phyloP scores from a whole-genome alignment of 2,888 invertebrate species.

The Diarsia brunnea region DNA sequence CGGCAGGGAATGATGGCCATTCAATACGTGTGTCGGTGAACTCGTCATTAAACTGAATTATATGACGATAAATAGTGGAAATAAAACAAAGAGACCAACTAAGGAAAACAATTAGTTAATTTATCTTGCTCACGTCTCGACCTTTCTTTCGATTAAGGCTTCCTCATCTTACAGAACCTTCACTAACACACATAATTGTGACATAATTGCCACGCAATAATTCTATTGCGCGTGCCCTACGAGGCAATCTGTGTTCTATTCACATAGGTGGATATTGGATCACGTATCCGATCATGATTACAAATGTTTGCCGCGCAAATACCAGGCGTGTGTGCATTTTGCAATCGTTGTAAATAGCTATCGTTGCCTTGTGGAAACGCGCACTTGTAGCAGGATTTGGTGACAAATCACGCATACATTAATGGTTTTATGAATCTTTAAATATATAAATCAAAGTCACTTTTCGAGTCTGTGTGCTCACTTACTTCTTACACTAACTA shows the following conservation, averaged over 20 bases:
- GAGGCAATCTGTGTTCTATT: conserved; percentile 43
- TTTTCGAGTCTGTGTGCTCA: neutral
- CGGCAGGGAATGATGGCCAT: conserved; percentile 60
- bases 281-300: conserved; percentile 54
- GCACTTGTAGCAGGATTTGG: neutral
- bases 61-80: conserved; percentile 7
- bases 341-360: conserved; percentile 47
- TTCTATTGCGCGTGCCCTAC: conserved; percentile 33
- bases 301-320: conserved; percentile 58
- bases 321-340: conserved; percentile 34
- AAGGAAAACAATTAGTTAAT: conserved; percentile 13
- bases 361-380: neutral
- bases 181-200: conserved; percentile 31
- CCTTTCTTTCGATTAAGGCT: conserved; percentile 40
- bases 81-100: conserved; percentile 23
- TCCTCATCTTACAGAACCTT: conserved; percentile 6
- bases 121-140: conserved; percentile 36
- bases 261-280: conserved; percentile 49
- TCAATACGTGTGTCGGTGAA: conserved; percentile 74
- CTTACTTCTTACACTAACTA: neutral
- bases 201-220: conserved; percentile 41
- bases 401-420: neutral
- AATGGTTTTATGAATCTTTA: neutral
- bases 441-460: neutral
- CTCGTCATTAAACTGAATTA: conserved; percentile 58